A percentile compares a stretch with the other conserved stretches of the same genome.
Evolutionary conservation across 2,888 invertebrate genomes (phyloP).

Genomic region (Polydesmus complanatus): DNA sequence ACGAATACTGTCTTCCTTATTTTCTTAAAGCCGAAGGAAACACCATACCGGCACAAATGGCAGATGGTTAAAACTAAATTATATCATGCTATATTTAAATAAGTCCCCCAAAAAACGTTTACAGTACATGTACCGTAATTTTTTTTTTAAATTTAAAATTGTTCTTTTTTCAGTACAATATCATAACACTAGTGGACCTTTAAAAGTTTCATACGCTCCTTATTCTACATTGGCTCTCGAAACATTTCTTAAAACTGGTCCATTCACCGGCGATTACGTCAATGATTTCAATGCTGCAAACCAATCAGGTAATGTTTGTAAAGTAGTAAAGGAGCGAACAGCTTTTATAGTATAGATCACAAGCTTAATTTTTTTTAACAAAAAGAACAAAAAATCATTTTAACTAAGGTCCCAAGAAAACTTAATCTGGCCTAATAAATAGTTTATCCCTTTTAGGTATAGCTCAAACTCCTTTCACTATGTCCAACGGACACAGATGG

Average conservation of each 20-base stretch:
- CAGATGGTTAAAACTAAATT: background rate
- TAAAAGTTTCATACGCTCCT: background rate
- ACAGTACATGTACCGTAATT: too few species aligned
- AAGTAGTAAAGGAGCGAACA: too few species aligned
- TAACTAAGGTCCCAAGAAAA: too few species aligned
- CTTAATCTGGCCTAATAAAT: too few species aligned
- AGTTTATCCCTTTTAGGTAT: too few species aligned
- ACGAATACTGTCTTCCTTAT: background rate
- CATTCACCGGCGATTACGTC: background rate
- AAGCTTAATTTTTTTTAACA: too few species aligned
- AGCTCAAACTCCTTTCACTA: too few species aligned
- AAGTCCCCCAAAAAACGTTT: background rate
- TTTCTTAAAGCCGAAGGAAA: background rate
- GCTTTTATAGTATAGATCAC: too few species aligned
- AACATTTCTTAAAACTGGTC: background rate
- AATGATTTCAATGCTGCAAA: background rate
- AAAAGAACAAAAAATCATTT: too few species aligned
- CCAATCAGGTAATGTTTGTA: background rate
- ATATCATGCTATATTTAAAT: background rate
- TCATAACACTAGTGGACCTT: background rate
- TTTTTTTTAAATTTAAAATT: background rate
- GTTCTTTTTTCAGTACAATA: background rate
- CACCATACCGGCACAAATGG: background rate
- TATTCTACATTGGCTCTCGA: background rate
- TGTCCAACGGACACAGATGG: background rate